Percentiles rank a stretch among this genome's conserved stretches.
Evolutionary conservation across 1,140 invertebrate species (phyloP).

Genomic region (Bombus terrestris): DNA sequence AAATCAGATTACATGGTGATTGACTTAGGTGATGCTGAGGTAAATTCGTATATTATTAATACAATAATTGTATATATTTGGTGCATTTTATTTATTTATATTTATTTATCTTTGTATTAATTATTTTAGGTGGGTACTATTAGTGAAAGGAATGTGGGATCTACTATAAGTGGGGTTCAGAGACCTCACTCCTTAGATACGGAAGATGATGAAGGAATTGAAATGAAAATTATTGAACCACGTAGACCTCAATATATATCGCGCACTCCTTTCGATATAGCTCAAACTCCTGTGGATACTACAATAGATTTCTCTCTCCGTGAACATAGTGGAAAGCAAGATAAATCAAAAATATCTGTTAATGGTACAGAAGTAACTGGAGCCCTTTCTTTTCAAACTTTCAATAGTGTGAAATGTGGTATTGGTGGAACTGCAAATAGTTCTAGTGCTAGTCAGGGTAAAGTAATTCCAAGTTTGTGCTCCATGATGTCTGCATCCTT

Average conservation of each 20-base stretch:
- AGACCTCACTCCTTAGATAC: conserved; percentile 74
- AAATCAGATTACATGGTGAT: conserved; percentile 81
- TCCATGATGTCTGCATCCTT: conserved; percentile 74
- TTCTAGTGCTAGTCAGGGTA: conserved; percentile 67
- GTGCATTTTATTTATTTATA: not conserved
- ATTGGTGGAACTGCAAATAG: conserved; percentile 70
- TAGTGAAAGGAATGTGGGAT: conserved; percentile 70
- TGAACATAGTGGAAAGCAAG: conserved; percentile 72
- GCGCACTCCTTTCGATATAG: conserved; percentile 81
- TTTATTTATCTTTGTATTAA: conserved; percentile 18
- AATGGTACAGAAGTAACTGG: conserved; percentile 78
- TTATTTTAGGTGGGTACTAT: conserved; percentile 69
- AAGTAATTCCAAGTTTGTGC: conserved; percentile 67
- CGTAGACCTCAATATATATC: conserved; percentile 82
- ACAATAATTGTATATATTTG: not conserved
- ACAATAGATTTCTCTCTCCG: conserved; percentile 78
- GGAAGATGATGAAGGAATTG: conserved; percentile 79
- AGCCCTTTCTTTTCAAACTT: conserved; percentile 75
- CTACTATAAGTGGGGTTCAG: conserved; percentile 68
- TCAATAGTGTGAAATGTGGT: conserved; percentile 78
- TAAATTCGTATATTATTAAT: conserved; percentile 50
- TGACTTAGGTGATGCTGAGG: conserved; percentile 79
- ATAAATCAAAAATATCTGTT: conserved; percentile 75
- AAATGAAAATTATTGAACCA: conserved; percentile 81
- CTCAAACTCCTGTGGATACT: conserved; percentile 77